Evolutionary conservation across 2,113 vertebrate genomes (phyloP).

Genomic region (Stomatorhinus ivindoensis): DNA sequence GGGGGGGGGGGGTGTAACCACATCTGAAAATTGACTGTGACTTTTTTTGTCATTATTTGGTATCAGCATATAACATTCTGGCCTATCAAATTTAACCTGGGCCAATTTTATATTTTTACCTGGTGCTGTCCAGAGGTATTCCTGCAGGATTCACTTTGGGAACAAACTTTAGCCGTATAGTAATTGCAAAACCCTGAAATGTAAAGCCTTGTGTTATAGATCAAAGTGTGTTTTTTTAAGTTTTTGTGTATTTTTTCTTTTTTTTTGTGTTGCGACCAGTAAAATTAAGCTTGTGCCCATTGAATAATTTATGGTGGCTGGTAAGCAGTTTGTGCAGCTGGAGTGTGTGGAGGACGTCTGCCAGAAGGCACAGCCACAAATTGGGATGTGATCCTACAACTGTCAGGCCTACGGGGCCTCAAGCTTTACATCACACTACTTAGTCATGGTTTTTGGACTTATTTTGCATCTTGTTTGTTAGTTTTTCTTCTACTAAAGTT

Average conservation of each 20-base stretch:
- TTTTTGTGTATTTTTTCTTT: not conserved
- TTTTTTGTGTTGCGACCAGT: not conserved
- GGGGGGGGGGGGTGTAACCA: not conserved
- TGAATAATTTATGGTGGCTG: not conserved
- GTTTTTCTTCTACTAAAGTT: not conserved
- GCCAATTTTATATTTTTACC: not conserved
- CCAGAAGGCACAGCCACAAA: not conserved
- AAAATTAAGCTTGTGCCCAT: not conserved
- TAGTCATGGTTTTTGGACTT: conserved; percentile 4
- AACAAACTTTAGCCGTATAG: not conserved
- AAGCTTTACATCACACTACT: not conserved
- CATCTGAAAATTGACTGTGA: not conserved
- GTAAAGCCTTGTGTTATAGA: not conserved
- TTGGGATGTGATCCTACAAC: not conserved
- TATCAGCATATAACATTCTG: not conserved
- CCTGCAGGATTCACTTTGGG: not conserved
- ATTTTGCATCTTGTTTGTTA: not conserved
- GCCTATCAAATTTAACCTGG: not conserved
- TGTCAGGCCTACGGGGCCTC: not conserved
- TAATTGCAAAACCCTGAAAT: not conserved
- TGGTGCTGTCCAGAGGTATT: not conserved
- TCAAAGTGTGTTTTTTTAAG: not conserved
- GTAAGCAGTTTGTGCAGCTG: not conserved
- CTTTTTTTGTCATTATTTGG: not conserved
- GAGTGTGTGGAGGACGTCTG: not conserved